phyloP scores from a whole-genome alignment of 2,113 vertebrate genomes.

The Silurus glanis region DNA sequence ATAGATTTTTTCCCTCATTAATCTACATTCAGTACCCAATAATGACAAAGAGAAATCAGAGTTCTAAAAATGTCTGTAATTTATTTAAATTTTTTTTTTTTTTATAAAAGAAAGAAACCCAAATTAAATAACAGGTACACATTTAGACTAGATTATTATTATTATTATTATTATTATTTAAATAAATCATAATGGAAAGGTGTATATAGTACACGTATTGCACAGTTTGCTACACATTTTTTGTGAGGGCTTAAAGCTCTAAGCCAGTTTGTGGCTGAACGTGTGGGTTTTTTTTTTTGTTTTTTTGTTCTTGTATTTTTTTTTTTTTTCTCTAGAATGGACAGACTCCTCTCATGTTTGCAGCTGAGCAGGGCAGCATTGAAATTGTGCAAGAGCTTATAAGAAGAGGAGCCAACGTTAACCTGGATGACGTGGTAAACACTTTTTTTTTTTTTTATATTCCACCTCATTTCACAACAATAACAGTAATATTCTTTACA shows the following conservation, averaged over 20 bases:
- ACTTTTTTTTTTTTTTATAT: background rate
- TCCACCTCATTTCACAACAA: conserved; percentile 4
- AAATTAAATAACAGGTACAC: no score
- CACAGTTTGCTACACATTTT: background rate
- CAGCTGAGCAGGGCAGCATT: conserved; percentile 91
- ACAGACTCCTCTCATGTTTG: conserved; percentile 94
- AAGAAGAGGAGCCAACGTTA: conserved; percentile 88
- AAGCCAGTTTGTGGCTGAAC: background rate
- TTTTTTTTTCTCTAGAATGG: conserved; percentile 76
- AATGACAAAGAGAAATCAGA: no score
- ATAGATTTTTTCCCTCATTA: no score
- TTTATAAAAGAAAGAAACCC: no score
- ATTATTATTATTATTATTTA: background rate
- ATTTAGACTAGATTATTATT: no score
- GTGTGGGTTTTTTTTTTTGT: background rate
- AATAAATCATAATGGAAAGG: background rate
- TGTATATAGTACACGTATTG: background rate
- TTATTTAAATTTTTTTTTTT: no score
- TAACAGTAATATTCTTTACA: background rate
- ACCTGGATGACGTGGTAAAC: conserved; percentile 90
- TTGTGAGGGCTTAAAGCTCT: background rate
- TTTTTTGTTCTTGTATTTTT: background rate
- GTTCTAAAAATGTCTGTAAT: no score
- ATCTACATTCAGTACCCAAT: no score
- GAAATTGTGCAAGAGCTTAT: conserved; percentile 94